A percentile compares a stretch with the other conserved stretches of the same genome.
These are phyloP conservation scores for Plebejus anna DNA, from an alignment of 2,888 invertebrate species.

Conservation along the genomic window DNA sequence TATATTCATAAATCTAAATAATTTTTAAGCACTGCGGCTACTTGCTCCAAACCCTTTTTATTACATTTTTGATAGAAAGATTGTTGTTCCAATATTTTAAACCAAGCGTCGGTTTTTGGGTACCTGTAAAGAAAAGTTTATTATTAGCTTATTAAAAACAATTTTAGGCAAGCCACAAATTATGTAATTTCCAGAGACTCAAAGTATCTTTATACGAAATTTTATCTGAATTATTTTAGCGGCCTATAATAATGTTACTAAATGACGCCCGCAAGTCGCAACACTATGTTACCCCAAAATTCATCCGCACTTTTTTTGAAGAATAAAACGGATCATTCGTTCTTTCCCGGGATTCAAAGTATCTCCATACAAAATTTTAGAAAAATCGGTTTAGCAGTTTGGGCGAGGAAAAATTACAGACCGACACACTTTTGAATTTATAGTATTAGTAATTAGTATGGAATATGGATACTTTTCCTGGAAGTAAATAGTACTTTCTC, in stretches of 20 bases:
- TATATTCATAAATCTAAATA: constrained; percentile 31
- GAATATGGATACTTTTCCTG: not conserved
- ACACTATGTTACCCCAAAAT: too few species aligned
- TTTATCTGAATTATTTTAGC: too few species aligned
- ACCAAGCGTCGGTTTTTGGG: constrained; percentile 54
- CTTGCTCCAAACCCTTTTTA: constrained; percentile 38
- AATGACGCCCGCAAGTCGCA: too few species aligned
- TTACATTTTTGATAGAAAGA: constrained; percentile 48
- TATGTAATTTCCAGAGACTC: not conserved
- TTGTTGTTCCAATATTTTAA: constrained; percentile 47
- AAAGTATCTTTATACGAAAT: not conserved
- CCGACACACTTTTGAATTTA: too few species aligned
- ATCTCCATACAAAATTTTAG: too few species aligned
- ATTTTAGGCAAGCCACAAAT: not conserved
- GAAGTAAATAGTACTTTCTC: not conserved
- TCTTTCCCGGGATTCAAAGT: too few species aligned
- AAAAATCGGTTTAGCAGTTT: too few species aligned
- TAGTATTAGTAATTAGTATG: too few species aligned
- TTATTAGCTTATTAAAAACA: not conserved
- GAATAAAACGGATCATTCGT: too few species aligned
- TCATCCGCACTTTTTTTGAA: too few species aligned
- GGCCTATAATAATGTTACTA: too few species aligned
- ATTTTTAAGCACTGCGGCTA: constrained; percentile 37
- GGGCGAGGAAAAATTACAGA: too few species aligned
- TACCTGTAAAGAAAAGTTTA: constrained; percentile 44